Evolutionary conservation across 2,888 invertebrate genomes (phyloP).

Genomic region (Ophion ventricosus): DNA sequence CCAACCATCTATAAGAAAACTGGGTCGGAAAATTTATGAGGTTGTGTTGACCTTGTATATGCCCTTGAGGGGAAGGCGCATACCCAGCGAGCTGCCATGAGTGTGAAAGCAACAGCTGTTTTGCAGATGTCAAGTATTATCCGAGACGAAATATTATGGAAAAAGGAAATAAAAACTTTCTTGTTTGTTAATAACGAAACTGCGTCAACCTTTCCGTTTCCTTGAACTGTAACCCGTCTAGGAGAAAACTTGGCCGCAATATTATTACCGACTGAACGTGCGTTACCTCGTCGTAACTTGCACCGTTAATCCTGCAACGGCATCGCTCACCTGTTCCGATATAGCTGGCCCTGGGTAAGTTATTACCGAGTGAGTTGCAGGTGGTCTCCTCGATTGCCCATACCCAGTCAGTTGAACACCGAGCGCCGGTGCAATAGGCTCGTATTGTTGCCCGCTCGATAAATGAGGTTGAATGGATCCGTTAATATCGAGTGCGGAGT

Average conservation of each 20-base stretch:
- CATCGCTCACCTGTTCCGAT: constrained; percentile 35
- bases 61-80: no score
- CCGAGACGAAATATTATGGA: no score
- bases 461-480: constrained; percentile 71
- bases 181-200: not conserved
- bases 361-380: constrained; percentile 43
- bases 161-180: no score
- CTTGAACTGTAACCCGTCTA: not conserved
- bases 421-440: constrained; percentile 48
- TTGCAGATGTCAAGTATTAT: no score
- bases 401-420: constrained; percentile 59
- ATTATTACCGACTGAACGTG: not conserved
- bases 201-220: not conserved
- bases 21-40: no score
- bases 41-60: no score
- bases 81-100: not conserved
- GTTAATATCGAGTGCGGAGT: constrained; percentile 67
- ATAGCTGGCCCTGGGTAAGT: constrained; percentile 57
- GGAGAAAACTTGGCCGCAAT: not conserved
- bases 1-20: no score
- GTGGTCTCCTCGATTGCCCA: constrained; percentile 56
- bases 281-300: not conserved
- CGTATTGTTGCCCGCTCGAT: constrained; percentile 54
- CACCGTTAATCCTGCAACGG: not conserved
- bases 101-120: no score